Evolutionary conservation across 2,113 vertebrate genomes (phyloP).

Genomic region (Corythoichthys intestinalis): DNA sequence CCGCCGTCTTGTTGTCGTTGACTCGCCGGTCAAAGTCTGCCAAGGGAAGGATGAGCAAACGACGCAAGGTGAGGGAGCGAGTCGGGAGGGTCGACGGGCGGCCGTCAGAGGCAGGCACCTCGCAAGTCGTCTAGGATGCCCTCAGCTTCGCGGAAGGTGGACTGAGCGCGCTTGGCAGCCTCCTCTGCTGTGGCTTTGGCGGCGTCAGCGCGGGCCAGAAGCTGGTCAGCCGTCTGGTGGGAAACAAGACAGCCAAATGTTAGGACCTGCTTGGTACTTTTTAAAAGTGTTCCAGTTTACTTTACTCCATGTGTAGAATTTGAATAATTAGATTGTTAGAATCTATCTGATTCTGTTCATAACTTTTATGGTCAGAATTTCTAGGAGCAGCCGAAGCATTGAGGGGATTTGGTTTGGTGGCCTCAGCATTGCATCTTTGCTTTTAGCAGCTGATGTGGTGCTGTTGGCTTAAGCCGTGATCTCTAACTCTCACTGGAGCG

Average conservation of each 20-base stretch:
- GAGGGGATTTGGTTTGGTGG: no score
- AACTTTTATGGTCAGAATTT: no score
- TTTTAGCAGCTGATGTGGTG: no score
- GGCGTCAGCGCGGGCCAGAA: slow-evolving; percentile 91
- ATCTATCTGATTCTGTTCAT: no score
- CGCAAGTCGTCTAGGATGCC: slow-evolving; percentile 86
- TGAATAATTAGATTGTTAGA: no score
- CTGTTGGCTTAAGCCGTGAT: no score
- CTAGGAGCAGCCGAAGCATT: no score
- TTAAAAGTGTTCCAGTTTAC: no score
- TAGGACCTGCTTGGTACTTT: no score
- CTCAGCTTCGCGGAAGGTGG: slow-evolving; percentile 86
- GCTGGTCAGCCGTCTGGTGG: slow-evolving; percentile 89
- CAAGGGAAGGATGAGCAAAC: background rate
- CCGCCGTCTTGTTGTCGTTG: slow-evolving; percentile 95
- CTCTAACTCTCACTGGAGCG: no score
- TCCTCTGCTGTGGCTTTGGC: slow-evolving; percentile 93
- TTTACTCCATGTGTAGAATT: no score
- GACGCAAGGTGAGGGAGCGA: background rate
- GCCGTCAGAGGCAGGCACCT: slow-evolving; percentile 68
- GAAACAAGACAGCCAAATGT: background rate
- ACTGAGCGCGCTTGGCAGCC: slow-evolving; percentile 84
- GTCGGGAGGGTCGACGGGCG: background rate
- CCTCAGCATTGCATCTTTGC: no score
- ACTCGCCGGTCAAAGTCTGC: slow-evolving; percentile 91